A percentile compares a stretch with the other conserved stretches of the same genome.
Evolutionary conservation across 2,113 vertebrate species (phyloP).

Genomic region (Reinhardtius hippoglossoides): DNA sequence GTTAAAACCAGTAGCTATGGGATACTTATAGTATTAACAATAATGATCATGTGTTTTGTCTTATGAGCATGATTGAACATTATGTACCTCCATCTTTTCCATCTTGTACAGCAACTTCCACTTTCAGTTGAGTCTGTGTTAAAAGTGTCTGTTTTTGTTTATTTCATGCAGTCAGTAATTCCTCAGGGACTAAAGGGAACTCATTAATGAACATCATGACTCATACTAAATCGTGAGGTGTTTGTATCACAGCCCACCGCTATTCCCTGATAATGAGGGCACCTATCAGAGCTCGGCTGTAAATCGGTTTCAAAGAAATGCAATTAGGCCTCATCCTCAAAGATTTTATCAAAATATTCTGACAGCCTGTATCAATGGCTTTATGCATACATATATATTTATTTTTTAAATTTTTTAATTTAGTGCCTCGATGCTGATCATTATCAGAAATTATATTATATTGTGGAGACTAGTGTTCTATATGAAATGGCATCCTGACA

Average conservation of each 20-base stretch:
- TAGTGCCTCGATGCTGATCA: background rate
- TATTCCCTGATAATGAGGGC: constrained; percentile 38
- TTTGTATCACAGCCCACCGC: constrained; percentile 28
- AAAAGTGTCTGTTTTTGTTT: background rate
- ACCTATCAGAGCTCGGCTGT: constrained; percentile 29
- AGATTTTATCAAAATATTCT: constrained; percentile 50
- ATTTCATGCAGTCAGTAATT: constrained; percentile 11
- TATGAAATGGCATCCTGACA: background rate
- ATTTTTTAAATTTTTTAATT: constrained; percentile 11
- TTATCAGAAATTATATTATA: no score
- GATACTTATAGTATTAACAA: constrained; percentile 6
- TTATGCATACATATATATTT: background rate
- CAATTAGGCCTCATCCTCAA: constrained; percentile 54
- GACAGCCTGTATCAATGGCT: constrained; percentile 25
- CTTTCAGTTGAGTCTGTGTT: no score
- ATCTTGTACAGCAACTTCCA: background rate
- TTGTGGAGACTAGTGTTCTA: background rate
- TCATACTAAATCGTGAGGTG: constrained; percentile 37
- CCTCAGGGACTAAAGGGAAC: background rate
- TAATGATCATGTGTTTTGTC: constrained; percentile 2
- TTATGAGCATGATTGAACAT: background rate
- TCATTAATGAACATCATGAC: constrained; percentile 46
- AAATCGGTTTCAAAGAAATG: constrained; percentile 58
- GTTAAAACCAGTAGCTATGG: constrained; percentile 19
- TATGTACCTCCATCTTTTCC: background rate